Percentiles rank a stretch among this genome's conserved stretches.
Evolutionary conservation across 37 sponge, comb jelly and placozoan genomes (phyloP).

Genomic region (Diacarnus erythraeanus): DNA sequence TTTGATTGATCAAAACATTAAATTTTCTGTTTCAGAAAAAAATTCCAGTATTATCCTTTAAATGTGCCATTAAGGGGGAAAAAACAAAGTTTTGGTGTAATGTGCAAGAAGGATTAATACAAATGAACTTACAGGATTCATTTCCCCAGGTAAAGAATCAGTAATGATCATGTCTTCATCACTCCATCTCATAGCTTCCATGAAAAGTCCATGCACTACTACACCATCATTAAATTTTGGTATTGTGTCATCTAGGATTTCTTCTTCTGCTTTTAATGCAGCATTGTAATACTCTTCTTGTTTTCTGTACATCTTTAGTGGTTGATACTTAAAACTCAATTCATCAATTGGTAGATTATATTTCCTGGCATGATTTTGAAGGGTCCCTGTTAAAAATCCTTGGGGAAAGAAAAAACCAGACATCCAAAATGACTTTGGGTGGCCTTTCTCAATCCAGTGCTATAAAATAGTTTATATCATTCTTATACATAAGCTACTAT

Average conservation of each 20-base stretch:
- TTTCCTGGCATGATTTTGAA: conserved; percentile 98
- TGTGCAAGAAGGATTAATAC: background rate
- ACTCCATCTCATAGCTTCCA: conserved; percentile 95
- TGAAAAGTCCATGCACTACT: conserved; percentile 91
- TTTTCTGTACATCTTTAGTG: conserved; percentile 56
- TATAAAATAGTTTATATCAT: conserved; percentile 7
- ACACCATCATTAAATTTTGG: conserved; percentile 89
- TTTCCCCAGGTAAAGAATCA: conserved; percentile 84
- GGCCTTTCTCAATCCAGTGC: conserved; percentile 90
- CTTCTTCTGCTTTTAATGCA: conserved; percentile 44
- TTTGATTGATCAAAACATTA: too few relatives aligned
- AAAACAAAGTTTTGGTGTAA: too few relatives aligned
- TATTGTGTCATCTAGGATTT: conserved; percentile 42
- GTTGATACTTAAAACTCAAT: conserved; percentile 84
- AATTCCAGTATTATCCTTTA: too few relatives aligned
- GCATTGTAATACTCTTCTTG: conserved; percentile 89
- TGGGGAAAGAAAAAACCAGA: conserved; percentile 99
- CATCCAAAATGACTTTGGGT: conserved; percentile 94
- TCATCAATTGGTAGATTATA: conserved; percentile 96
- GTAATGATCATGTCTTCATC: conserved; percentile 72
- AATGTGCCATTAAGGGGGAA: too few relatives aligned
- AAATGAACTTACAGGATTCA: conserved; percentile 84
- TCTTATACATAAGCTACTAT: background rate
- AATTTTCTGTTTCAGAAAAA: too few relatives aligned
- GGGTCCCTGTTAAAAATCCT: conserved; percentile 98